Percentiles rank a stretch among this genome's conserved stretches.
These are phyloP conservation scores for Nannobrachium achirus DNA, from an alignment of 2,113 vertebrate species.

Conservation along the genomic window DNA sequence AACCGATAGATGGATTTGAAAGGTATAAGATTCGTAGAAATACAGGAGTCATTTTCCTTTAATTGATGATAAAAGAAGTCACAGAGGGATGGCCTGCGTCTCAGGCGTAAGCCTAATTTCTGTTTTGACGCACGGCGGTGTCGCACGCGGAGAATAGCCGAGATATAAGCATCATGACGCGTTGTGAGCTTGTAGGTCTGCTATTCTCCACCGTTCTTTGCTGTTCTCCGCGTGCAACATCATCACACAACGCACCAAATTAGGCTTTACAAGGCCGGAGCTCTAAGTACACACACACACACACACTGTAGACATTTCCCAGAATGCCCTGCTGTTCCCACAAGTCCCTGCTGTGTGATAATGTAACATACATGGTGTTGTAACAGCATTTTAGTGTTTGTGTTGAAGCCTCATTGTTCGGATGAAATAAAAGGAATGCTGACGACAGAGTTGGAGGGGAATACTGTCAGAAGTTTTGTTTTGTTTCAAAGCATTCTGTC, in stretches of 20 bases:
- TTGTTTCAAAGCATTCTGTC: not conserved
- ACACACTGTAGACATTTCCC: slow-evolving; percentile 61
- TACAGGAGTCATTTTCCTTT: too few relatives aligned
- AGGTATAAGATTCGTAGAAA: too few relatives aligned
- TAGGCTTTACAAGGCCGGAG: slow-evolving; percentile 8
- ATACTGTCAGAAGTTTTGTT: slow-evolving; percentile 4
- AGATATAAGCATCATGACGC: not conserved
- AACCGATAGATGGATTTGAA: too few relatives aligned
- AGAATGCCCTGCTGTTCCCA: slow-evolving; percentile 47
- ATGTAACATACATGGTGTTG: slow-evolving; percentile 22
- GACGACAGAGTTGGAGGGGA: slow-evolving; percentile 27
- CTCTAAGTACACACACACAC: slow-evolving; percentile 7
- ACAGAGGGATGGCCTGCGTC: too few relatives aligned
- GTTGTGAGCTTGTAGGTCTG: too few relatives aligned
- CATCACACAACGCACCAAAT: too few relatives aligned
- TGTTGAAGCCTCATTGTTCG: slow-evolving; percentile 49
- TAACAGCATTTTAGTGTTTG: slow-evolving; percentile 52
- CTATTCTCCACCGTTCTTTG: too few relatives aligned
- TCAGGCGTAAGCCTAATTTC: too few relatives aligned
- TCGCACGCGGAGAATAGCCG: not conserved
- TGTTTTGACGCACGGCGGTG: too few relatives aligned
- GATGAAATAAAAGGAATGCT: slow-evolving; percentile 5
- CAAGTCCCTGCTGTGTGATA: slow-evolving; percentile 35
- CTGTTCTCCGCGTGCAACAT: too few relatives aligned
- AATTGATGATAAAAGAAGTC: too few relatives aligned